Conservation (phyloP, 1,140 invertebrate genomes). For the Caenorhabditis tropicalis region DNA sequence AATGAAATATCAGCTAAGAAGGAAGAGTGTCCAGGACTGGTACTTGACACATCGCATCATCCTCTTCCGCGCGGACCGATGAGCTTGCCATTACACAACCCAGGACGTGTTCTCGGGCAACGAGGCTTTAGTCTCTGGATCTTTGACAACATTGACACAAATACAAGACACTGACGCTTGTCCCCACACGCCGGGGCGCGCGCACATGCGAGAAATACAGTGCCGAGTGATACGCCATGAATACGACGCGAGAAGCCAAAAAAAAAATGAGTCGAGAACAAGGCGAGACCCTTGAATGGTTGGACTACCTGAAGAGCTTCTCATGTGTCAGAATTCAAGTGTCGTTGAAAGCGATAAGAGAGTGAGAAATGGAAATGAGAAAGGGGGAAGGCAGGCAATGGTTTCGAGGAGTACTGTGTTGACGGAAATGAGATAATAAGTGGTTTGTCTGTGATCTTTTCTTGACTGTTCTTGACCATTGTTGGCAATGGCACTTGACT, state of each 20-base stretch:
- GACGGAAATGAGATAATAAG: slow-evolving; percentile 31
- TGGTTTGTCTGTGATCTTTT: slow-evolving; percentile 36
- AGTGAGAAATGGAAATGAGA: background rate
- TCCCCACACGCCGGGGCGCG: background rate
- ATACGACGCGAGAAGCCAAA: background rate
- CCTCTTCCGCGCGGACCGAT: slow-evolving; percentile 38
- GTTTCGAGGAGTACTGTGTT: background rate
- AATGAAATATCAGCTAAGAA: background rate
- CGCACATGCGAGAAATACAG: slow-evolving; percentile 11
- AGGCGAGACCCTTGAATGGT: slow-evolving; percentile 38
- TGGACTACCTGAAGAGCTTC: slow-evolving; percentile 42
- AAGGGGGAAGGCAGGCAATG: no score
- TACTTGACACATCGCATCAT: slow-evolving; percentile 40
- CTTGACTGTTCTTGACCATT: slow-evolving; percentile 35
- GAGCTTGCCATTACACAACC: slow-evolving; percentile 42
- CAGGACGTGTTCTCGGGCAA: slow-evolving; percentile 35
- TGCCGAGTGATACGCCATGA: background rate
- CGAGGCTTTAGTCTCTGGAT: slow-evolving; percentile 1
- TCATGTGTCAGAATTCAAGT: slow-evolving; percentile 44
- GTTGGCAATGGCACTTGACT: slow-evolving; percentile 5
- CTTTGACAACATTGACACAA: slow-evolving; percentile 34
- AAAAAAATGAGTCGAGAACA: slow-evolving; percentile 42
- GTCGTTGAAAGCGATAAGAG: slow-evolving; percentile 43
- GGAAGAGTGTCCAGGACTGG: slow-evolving; percentile 29
- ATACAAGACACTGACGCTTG: slow-evolving; percentile 19